Base-by-base conservation (phyloP, 2,888 invertebrate genomes). In the Sphaerophoria taeniata region DNA sequence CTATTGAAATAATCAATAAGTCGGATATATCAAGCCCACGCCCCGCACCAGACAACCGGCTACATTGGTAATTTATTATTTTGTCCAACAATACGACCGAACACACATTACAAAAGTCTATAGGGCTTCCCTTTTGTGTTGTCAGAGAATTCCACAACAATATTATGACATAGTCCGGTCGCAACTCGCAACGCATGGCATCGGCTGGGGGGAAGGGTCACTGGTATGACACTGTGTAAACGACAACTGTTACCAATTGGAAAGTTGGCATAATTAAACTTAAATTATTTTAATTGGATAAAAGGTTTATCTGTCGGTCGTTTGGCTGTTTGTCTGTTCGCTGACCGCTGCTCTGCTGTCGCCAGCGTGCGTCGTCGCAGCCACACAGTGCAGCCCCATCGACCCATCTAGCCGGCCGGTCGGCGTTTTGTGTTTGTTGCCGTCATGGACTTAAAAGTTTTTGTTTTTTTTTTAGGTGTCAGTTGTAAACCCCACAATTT, bases 201-300 rank as follows among this genome's bases (percentile, higher is more conserved):
- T 72, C 67, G 43, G 53, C 31, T 43, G 60, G 47, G 9, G 60
- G 47, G 24, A 24, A 39, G 53, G 69, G 33, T n/a, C 51, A 56
- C 16, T 56, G 79, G 79, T 69, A 31, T 70, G 74, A 60, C 70
- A 74, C 51, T 67, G 51, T 83, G 78, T 78, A 53, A 67, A 49
- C 61, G 75, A 14, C 24, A 24, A 24, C 69, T 76, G 61, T 76
- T 72, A 67, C 58, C 75, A 79, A 71, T 72, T 67, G 61, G 14
- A 75, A 51, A 79, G 55, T 72, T 84, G 69, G 80, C 84, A 84
- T 84, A 84, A 79, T 84, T 84, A 75, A 84, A 84, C 79, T 76
- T 67, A 69, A 84, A 84, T 79, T 84, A 79, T 79, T 84, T 84
- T 84, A 84, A 84, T 84, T 84, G 80, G 84, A 84, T 84, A 69